Conservation (phyloP, 2,888 invertebrate genomes). For the Chrysina gloriosa region DNA sequence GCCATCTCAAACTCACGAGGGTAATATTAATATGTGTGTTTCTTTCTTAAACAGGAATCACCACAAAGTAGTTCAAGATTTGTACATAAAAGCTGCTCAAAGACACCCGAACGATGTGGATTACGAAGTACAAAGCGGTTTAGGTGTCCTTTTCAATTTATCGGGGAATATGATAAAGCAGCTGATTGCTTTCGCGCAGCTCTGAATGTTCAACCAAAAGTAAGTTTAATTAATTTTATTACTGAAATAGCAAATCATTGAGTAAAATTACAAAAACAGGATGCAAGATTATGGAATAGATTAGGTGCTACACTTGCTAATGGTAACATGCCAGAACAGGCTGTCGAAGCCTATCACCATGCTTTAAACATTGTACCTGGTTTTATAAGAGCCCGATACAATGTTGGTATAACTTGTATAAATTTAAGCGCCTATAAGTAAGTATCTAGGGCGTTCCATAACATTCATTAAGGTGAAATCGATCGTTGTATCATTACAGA, state of each 20-base stretch:
- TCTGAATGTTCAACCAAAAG: slow-evolving; percentile 81
- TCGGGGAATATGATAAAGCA: slow-evolving; percentile 96
- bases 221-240: slow-evolving; percentile 60
- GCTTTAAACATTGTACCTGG: slow-evolving; percentile 94
- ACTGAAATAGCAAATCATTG: not conserved
- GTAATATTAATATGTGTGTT: not conserved
- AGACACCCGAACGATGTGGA: slow-evolving; percentile 80
- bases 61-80: slow-evolving; percentile 76
- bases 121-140: slow-evolving; percentile 91
- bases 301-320: slow-evolving; percentile 98
- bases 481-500: slow-evolving; percentile 65
- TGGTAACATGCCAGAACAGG: slow-evolving; percentile 93
- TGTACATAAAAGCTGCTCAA: slow-evolving; percentile 84
- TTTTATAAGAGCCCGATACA: slow-evolving; percentile 96
- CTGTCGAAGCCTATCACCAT: slow-evolving; percentile 93
- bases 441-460: slow-evolving; percentile 40
- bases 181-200: slow-evolving; percentile 96
- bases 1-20: too few species aligned
- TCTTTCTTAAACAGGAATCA: slow-evolving; percentile 63
- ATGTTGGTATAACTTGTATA: slow-evolving; percentile 97
- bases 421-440: slow-evolving; percentile 87
- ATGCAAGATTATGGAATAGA: slow-evolving; percentile 96
- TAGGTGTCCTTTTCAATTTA: slow-evolving; percentile 95
- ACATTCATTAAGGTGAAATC: too few species aligned
- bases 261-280: slow-evolving; percentile 65